A percentile compares a stretch with the other conserved stretches of the same genome.
These are phyloP conservation scores for Caenorhabditis zanzibari DNA, from an alignment of 2,888 invertebrate species.

Conservation along the genomic window DNA sequence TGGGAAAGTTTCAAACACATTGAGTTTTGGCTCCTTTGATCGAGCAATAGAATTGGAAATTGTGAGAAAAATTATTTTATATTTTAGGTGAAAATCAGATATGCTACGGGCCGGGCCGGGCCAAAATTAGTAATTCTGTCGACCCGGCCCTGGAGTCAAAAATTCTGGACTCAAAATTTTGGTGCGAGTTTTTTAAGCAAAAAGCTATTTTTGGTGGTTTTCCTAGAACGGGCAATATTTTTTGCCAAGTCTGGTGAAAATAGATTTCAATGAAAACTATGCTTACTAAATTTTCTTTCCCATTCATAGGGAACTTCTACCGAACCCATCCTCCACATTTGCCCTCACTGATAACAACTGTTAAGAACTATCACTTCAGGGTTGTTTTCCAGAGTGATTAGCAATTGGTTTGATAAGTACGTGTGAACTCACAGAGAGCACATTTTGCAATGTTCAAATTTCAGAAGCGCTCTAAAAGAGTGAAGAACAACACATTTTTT, in stretches of 20 bases:
- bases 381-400: not conserved
- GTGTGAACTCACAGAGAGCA: not conserved
- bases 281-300: not conserved
- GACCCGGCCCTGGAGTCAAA: too few species aligned
- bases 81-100: too few species aligned
- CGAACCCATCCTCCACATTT: not conserved
- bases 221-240: too few species aligned
- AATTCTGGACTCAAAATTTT: too few species aligned
- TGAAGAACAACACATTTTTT: too few species aligned
- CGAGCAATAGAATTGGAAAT: not conserved
- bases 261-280: not conserved
- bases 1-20: slow-evolving; percentile 2
- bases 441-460: not conserved
- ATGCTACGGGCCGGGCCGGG: too few species aligned
- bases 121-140: too few species aligned
- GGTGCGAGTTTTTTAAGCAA: too few species aligned
- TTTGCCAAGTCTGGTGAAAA: too few species aligned
- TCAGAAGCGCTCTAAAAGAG: too few species aligned
- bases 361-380: slow-evolving; percentile 17
- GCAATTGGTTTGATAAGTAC: slow-evolving; percentile 10
- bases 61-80: too few species aligned
- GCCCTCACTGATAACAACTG: slow-evolving; percentile 25
- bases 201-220: too few species aligned
- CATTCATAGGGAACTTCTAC: not conserved
- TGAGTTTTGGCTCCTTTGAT: not conserved